Evolutionary conservation across 2,888 invertebrate genomes (phyloP).

Genomic region (Heliconius sara): DNA sequence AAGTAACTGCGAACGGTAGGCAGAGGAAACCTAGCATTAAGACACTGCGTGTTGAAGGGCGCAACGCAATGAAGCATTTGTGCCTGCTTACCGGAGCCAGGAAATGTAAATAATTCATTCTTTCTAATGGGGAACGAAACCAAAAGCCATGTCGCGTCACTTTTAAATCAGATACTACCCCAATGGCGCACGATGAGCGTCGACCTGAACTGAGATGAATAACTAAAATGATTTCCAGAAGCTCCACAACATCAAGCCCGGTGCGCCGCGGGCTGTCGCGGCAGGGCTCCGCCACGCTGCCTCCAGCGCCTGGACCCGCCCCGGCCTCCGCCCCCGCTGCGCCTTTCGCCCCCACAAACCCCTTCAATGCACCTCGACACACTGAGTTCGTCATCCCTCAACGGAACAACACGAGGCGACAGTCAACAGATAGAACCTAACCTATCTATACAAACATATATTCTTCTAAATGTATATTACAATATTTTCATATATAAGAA

Average conservation of each 20-base stretch:
- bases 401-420: constrained; percentile 63
- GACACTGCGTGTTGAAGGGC: too few species aligned
- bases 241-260: constrained; percentile 36
- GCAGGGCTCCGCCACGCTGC: constrained; percentile 29
- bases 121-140: neutral
- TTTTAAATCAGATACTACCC: neutral
- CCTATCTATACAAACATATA: constrained; percentile 13
- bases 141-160: too few species aligned
- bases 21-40: too few species aligned
- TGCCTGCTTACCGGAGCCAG: too few species aligned
- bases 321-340: constrained; percentile 62
- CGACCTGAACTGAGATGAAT: too few species aligned
- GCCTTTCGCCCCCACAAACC: constrained; percentile 69
- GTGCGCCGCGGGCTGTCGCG: constrained; percentile 34
- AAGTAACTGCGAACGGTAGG: neutral
- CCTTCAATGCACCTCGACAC: constrained; percentile 71
- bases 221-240: constrained; percentile 13
- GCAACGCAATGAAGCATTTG: too few species aligned
- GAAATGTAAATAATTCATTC: neutral
- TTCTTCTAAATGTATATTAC: neutral
- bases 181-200: neutral
- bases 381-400: constrained; percentile 80
- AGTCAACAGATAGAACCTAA: constrained; percentile 66
- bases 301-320: neutral
- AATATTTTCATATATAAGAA: constrained; percentile 15